Evolutionary conservation across 2,888 invertebrate species (phyloP), one percentile per base, ranked within the genome.

Genomic region (Luffia ferchaultella): DNA sequence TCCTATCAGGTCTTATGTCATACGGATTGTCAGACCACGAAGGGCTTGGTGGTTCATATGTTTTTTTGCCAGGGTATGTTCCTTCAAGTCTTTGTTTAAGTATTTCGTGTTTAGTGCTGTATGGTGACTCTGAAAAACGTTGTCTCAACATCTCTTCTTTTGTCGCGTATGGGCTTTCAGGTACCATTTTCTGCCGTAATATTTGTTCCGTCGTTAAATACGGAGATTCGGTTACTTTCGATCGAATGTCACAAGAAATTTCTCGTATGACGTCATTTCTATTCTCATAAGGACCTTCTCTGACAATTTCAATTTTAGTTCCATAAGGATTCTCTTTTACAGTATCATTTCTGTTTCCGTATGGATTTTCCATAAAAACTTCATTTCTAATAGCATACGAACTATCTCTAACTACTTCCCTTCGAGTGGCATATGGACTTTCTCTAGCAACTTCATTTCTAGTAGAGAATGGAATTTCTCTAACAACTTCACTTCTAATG

Each of bases 121-220:
- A 85, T 2, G 84, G 85, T 12, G 80, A 85, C 60, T 85, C 85
- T 2, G 80, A 80, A 58, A 80, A 83, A 59, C 85, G 70, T 51
- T 84, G 83, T 48, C 83, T 67, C 49, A 85, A 63, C 83, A 85
- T 80, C 56, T 85, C 84, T 62, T 85, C 85, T 62, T 85, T 85
- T 52, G 82, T 82, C 1, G 76, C 62, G 57, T 85, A 85, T 2
- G 82, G 74, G 55, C 73, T 80, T 57, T 84, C 83, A 16, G 73
- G 59, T 16, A 68, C 65, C 59, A 75, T 65, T 67, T 78, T 74
- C 40, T 76, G 69, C 57, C 73, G 67, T 42, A 73, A 54, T 64
- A 83, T 75, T 58, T 85, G 83, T 53, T 84, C 84, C 64, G 79
- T 84, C 53, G 76, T 80, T 41, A 76, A 72, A 62, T 85, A 85